Percentiles rank a stretch among this genome's conserved stretches.
Evolutionary conservation across 2,888 invertebrate species (phyloP).

Genomic region (Thymelicus sylvestris): DNA sequence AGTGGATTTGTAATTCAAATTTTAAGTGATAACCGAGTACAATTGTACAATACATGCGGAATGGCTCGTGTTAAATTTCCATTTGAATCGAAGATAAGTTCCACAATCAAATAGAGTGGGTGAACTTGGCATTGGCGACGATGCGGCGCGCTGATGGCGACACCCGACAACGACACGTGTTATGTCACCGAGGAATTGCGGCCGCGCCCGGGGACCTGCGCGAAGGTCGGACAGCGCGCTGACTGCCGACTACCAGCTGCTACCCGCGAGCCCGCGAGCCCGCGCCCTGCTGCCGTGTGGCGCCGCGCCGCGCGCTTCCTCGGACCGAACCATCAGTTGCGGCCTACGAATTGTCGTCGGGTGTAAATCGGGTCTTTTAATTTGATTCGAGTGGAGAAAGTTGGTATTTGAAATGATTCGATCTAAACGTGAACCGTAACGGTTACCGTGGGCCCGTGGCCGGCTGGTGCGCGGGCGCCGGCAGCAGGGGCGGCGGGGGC

Average conservation of each 20-base stretch:
- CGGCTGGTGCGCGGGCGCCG: not conserved
- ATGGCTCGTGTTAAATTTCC: conserved; percentile 3
- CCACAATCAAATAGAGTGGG: conserved; percentile 13
- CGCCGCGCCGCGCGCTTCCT: not conserved
- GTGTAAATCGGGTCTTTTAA: conserved; percentile 1
- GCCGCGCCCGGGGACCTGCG: conserved; percentile 28
- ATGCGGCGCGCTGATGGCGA: conserved; percentile 18
- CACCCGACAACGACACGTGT: conserved; percentile 8
- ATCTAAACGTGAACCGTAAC: conserved; percentile 18
- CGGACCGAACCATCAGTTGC: not conserved
- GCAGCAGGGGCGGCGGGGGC: conserved; percentile 36
- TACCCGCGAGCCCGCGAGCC: too few relatives aligned
- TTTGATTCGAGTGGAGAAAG: conserved; percentile 20
- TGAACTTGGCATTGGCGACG: conserved; percentile 33
- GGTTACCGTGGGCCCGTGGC: too few relatives aligned
- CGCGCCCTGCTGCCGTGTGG: too few relatives aligned
- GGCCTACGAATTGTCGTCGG: not conserved
- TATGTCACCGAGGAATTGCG: conserved; percentile 33
- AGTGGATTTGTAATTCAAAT: conserved; percentile 2
- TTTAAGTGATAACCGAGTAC: not conserved
- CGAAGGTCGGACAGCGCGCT: conserved; percentile 12
- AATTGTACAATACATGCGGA: not conserved
- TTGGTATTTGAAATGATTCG: conserved; percentile 11
- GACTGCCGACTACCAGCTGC: too few relatives aligned
- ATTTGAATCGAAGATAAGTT: conserved; percentile 12